Conservation (phyloP, 1,140 invertebrate species). For the Whitmania pigra region DNA sequence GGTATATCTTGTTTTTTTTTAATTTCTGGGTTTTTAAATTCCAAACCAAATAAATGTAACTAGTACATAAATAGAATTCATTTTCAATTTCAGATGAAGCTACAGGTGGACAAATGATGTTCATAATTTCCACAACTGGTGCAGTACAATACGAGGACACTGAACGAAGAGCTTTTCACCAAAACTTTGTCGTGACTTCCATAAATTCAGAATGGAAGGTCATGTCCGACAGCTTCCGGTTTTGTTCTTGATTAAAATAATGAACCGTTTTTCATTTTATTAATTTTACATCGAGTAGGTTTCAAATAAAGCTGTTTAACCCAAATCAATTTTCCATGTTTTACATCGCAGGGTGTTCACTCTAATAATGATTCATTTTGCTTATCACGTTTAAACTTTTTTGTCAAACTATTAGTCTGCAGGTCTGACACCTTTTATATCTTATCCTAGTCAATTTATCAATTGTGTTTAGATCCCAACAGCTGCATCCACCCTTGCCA, state of each 20-base stretch:
- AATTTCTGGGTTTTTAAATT: neutral
- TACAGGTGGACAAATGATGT: neutral
- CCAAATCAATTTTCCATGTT: neutral
- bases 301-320: neutral
- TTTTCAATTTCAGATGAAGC: neutral
- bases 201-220: neutral
- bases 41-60: neutral
- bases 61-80: neutral
- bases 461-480: too few species aligned
- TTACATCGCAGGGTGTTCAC: too few species aligned
- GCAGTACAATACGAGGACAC: neutral
- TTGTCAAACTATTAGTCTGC: too few species aligned
- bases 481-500: too few species aligned
- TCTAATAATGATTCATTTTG: too few species aligned
- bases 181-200: slow-evolving; percentile 3
- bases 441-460: too few species aligned
- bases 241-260: neutral
- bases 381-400: too few species aligned
- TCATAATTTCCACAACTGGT: neutral
- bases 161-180: neutral
- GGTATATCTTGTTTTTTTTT: neutral
- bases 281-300: neutral
- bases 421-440: too few species aligned
- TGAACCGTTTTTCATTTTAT: neutral
- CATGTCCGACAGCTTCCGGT: slow-evolving; percentile 2